Evolutionary conservation across 2,113 vertebrate species (phyloP), one percentile per base, ranked within the genome.

Genomic region (Butorides virescens): DNA sequence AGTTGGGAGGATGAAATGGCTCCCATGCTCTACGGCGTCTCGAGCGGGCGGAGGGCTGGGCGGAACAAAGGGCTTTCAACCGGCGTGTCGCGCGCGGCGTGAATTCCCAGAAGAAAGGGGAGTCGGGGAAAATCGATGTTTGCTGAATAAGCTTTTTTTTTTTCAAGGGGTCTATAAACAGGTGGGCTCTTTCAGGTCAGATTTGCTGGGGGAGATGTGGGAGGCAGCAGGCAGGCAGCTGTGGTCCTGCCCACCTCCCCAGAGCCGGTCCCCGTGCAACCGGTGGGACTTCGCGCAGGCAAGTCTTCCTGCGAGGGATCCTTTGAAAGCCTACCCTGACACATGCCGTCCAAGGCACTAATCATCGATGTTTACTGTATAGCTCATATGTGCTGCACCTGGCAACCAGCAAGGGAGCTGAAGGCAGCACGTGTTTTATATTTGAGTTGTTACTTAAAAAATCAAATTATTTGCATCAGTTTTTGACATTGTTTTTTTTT

Each of bases 401-500:
- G 96, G 96, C 94, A 96, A 37, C 80, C 89, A 82, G 94, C 95
- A 92, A 94, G 95, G 90, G 91, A 97, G 94, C 92, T 97, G 97
- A 95, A 97, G 95, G 94, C 95, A 95, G 91, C 96, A 97, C 95
- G 94, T 95, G 95, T 94, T 96, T 96, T 88, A 86, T 97, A 95
- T 96, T 96, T 92, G 96, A 95, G 95, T 97, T 96, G 94, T 95
- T 97, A 96, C 95, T 95, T 97, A 44, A 94, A 91, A 95, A 93
- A 97, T 97, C 93, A 96, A 89, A 91, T 97, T 96, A 95, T 97
- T 97, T 95, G 94, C 94, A 95, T 96, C 96, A 75, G 84, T 97
- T 97, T 97, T 96, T 97, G 96, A 95, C 97, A 95, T 97, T 96
- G 95, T 97, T 97, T 97, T 95, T 97, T 96, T 96, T 93, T 15